Base-by-base conservation (phyloP, 2,888 invertebrate genomes). In the Stenchaetothrips biformis region DNA sequence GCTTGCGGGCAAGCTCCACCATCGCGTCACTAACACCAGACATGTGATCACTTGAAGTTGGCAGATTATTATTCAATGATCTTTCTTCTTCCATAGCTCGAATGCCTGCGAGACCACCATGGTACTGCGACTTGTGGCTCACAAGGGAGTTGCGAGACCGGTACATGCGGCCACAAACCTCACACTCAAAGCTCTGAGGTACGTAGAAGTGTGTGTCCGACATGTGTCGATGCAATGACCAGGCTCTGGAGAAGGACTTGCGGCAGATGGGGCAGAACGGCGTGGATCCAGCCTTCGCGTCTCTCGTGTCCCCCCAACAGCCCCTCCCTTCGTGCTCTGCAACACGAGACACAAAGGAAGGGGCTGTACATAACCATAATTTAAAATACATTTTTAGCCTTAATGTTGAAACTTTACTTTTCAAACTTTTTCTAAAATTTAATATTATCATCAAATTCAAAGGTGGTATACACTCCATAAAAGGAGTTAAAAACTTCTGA, bases 121-220 rank as follows among this genome's bases (percentile, higher is more conserved):
- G 88, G 84, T 88, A 89, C 84, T 88, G 88, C 83, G 88, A 88
- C 83, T 87, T 87, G 84, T 89, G 88, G 82, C 88, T 88, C 84
- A 88, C 86, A 80, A 89, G 84, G 83, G 88, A 88, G 84, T 88
- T 89, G 80, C 87, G 85, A 53, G 88, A 88, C 80, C 88, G 87
- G 85, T 88, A 88, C 80, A 86, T 87, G 79, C 88, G 85, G 81
- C 88, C 88, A 84, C 88, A 89, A 79, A 87, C 86, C 82, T 88
- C 87, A 83, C 88, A 89, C 37, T 87, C 86, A 77, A 88, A 84
- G 81, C 87, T 87, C 83, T 88, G 88, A 48, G 88, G 88, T 82
- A 87, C 87, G 84, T 88, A 88, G 84, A 87, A 88, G 83, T 88
- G 88, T 77, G 88, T 88, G 84, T 88, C 88, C 78, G 87, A 86